Percentiles rank a stretch among this genome's conserved stretches.
Conservation (phyloP, 2,113 vertebrate genomes). For the Hydrolagus affinis region DNA sequence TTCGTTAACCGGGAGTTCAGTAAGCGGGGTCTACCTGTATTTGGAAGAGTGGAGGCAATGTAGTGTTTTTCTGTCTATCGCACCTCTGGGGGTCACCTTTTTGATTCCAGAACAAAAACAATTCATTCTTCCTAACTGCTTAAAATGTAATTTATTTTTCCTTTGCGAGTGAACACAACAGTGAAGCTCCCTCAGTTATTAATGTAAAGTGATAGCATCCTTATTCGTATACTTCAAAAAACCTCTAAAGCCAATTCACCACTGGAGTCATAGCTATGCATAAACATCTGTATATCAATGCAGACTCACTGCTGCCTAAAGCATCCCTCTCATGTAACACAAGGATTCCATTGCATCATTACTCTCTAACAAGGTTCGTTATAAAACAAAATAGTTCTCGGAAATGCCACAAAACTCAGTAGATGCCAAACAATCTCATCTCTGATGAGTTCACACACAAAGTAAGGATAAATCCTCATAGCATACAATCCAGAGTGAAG, state of each 20-base stretch:
- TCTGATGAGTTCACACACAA: not conserved
- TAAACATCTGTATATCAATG: not conserved
- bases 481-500: not conserved
- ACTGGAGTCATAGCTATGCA: not conserved
- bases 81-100: not conserved
- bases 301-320: not conserved
- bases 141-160: not conserved
- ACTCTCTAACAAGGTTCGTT: not conserved
- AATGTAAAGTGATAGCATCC: not conserved
- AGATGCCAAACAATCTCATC: not conserved
- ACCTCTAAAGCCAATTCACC: too few relatives aligned
- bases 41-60: not conserved
- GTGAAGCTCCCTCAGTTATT: not conserved
- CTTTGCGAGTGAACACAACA: not conserved
- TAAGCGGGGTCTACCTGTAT: too few relatives aligned
- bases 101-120: not conserved
- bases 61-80: not conserved
- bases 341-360: not conserved
- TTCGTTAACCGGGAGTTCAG: too few relatives aligned
- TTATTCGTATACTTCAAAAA: not conserved
- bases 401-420: not conserved
- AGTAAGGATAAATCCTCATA: not conserved
- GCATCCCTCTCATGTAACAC: not conserved
- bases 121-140: not conserved
- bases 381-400: constrained; percentile 11